These are phyloP conservation scores for Gephyroberyx darwinii DNA, from an alignment of 2,797 vertebrate genomes.

Conservation along the genomic window DNA sequence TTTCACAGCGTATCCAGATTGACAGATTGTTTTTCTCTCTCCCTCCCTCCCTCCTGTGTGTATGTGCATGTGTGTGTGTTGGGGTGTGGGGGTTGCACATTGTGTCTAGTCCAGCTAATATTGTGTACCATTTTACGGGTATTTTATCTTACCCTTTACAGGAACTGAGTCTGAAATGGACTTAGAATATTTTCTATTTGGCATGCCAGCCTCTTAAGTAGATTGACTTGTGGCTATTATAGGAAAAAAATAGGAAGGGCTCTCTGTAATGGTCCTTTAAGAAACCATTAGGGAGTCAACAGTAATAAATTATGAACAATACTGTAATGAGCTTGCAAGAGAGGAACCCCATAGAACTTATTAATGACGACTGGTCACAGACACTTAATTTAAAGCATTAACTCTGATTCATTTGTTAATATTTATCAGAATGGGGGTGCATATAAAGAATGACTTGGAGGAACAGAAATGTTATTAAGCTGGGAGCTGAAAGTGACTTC, in stretches of 20 bases:
- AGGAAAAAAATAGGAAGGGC: conserved; percentile 64
- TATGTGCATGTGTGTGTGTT: not conserved
- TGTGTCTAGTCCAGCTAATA: conserved; percentile 22
- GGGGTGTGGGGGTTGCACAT: conserved; percentile 3
- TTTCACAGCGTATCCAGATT: not conserved
- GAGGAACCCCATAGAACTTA: conserved; percentile 72
- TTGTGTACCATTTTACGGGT: conserved; percentile 23
- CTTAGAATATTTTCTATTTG: conserved; percentile 55
- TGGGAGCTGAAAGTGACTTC: conserved; percentile 69
- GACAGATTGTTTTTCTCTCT: not conserved
- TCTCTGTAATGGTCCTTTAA: conserved; percentile 80
- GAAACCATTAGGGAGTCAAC: conserved; percentile 82
- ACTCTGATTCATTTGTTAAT: conserved; percentile 82
- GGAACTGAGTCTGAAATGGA: conserved; percentile 54
- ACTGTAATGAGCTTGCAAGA: conserved; percentile 78
- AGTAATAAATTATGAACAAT: conserved; percentile 83
- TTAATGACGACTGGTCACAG: conserved; percentile 79
- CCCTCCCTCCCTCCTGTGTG: conserved; percentile 9
- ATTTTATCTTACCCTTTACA: conserved; percentile 53
- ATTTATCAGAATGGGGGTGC: conserved; percentile 74
- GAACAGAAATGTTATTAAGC: conserved; percentile 71
- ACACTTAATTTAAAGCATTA: conserved; percentile 82
- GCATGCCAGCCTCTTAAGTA: conserved; percentile 61
- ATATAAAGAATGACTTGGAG: conserved; percentile 70
- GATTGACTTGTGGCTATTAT: conserved; percentile 76